Percentiles rank a stretch among this genome's conserved stretches.
Conservation (phyloP, 1,140 invertebrate species). For the Thaumetopoea pityocampa region DNA sequence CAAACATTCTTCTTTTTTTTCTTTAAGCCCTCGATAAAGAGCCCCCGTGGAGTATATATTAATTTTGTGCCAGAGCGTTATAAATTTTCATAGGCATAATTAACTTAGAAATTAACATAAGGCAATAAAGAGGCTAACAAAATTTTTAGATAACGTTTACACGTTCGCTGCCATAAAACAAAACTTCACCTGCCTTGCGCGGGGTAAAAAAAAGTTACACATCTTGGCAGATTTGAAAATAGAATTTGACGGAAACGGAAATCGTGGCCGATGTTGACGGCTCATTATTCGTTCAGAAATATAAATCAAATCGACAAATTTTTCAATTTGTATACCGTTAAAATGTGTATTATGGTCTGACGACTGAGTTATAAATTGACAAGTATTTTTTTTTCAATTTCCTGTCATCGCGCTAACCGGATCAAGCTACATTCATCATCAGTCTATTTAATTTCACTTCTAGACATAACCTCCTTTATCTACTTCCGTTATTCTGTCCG, state of each 20-base stretch:
- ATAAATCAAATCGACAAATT: conserved; percentile 66
- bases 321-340: conserved; percentile 45
- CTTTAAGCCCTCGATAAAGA: conserved; percentile 47
- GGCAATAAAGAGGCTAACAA: conserved; percentile 69
- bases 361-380: too few species aligned
- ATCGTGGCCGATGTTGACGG: conserved; percentile 62
- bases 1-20: conserved; percentile 48
- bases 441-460: too few species aligned
- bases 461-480: too few species aligned
- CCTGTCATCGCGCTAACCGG: too few species aligned
- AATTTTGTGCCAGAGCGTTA: conserved; percentile 65
- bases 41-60: conserved; percentile 57
- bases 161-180: conserved; percentile 29
- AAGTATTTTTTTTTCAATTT: too few species aligned
- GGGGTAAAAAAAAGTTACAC: conserved; percentile 12
- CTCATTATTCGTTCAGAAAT: conserved; percentile 64
- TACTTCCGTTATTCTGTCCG: too few species aligned
- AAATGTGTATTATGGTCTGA: conserved; percentile 64
- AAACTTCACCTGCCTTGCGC: conserved; percentile 13
- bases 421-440: too few species aligned
- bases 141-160: conserved; percentile 67
- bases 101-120: conserved; percentile 75
- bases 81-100: conserved; percentile 75
- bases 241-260: conserved; percentile 65
- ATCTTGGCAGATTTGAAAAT: conserved; percentile 64